Conservation (phyloP, 2,113 vertebrate genomes). For the Lasiurus cinereus region DNA sequence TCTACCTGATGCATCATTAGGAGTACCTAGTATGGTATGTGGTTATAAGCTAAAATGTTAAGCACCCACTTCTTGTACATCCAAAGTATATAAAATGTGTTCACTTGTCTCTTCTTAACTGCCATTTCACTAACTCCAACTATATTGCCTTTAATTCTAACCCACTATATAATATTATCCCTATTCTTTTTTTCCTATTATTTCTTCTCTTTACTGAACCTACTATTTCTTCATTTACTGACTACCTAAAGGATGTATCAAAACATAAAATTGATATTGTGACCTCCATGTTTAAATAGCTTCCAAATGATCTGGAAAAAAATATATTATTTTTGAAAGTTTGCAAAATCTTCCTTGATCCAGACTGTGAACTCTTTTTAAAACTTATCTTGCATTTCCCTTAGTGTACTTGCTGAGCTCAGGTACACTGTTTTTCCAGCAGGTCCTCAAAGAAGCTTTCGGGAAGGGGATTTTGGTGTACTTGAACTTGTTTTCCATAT, state of each 20-base stretch:
- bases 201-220: background rate
- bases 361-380: background rate
- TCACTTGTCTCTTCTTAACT: background rate
- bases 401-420: background rate
- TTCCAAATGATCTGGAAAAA: background rate
- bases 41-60: background rate
- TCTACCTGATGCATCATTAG: background rate
- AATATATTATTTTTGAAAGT: background rate
- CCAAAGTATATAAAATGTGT: background rate
- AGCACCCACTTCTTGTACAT: background rate
- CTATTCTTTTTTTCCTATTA: background rate
- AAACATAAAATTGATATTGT: background rate
- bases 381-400: background rate
- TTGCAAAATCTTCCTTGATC: background rate
- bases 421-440: background rate
- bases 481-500: background rate
- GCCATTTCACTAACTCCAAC: background rate
- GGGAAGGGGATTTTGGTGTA: background rate
- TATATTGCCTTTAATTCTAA: background rate
- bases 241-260: background rate
- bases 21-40: background rate
- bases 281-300: background rate
- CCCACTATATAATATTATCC: background rate
- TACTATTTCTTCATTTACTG: background rate
- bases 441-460: background rate